Percentiles rank a stretch among this genome's conserved stretches.
These are phyloP conservation scores for Myripristis jacobus DNA, from an alignment of 2,797 vertebrate species.

Conservation along the genomic window DNA sequence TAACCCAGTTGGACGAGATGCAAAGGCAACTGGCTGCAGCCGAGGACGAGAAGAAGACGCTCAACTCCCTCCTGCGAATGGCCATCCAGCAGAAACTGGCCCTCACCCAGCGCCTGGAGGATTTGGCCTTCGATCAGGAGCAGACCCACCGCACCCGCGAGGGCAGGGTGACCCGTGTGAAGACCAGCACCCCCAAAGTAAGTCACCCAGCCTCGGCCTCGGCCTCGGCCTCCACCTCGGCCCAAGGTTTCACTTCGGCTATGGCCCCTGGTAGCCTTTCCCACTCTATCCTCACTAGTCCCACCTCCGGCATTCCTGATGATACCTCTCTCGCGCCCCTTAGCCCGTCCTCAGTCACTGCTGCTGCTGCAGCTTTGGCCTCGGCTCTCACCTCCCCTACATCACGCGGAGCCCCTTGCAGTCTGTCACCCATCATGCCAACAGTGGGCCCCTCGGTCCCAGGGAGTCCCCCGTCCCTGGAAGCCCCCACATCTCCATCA, in stretches of 20 bases:
- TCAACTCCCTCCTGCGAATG: conserved; percentile 97
- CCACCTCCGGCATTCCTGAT: conserved; percentile 29
- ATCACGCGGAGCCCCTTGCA: conserved; percentile 35
- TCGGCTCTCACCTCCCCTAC: conserved; percentile 57
- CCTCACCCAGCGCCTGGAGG: conserved; percentile 96
- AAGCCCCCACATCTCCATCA: conserved; percentile 67
- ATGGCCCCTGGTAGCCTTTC: conserved; percentile 40
- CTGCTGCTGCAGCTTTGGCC: conserved; percentile 45
- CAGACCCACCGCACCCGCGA: conserved; percentile 88
- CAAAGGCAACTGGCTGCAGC: conserved; percentile 96
- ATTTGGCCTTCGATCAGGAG: conserved; percentile 97
- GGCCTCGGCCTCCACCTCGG: conserved; percentile 30
- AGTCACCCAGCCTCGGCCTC: conserved; percentile 75
- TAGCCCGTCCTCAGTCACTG: conserved; percentile 36
- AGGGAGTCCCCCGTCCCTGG: conserved; percentile 76
- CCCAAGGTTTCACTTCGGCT: conserved; percentile 39
- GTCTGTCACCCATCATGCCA: conserved; percentile 36
- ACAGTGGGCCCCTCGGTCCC: conserved; percentile 33
- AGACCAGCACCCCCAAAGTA: conserved; percentile 95
- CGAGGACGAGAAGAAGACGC: conserved; percentile 98
- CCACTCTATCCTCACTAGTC: conserved; percentile 48
- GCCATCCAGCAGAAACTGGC: conserved; percentile 99
- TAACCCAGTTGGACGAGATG: conserved; percentile 97
- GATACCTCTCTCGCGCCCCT: conserved; percentile 31
- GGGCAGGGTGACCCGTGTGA: conserved; percentile 86